Conservation (phyloP, 2,888 invertebrate species). For the Idaea dimidiata region DNA sequence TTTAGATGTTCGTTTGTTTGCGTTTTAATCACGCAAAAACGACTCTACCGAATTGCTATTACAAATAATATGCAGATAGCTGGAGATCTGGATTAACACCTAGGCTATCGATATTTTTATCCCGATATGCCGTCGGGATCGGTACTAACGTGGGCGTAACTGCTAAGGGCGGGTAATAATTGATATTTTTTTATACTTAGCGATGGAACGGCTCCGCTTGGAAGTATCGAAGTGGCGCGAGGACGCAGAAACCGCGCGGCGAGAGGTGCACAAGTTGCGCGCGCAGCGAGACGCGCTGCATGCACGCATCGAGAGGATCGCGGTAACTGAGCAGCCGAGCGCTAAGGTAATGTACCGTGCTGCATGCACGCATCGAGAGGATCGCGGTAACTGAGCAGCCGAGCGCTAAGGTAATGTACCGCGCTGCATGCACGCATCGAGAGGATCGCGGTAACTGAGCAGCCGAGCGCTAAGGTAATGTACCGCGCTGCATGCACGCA, state of each 20-base stretch:
- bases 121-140: too few relatives aligned
- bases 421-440: constrained; percentile 80
- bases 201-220: constrained; percentile 64
- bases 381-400: constrained; percentile 36
- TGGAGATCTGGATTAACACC: too few relatives aligned
- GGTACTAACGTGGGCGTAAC: too few relatives aligned
- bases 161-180: too few relatives aligned
- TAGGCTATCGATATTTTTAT: too few relatives aligned
- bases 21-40: too few relatives aligned
- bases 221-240: constrained; percentile 81
- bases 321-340: constrained; percentile 26
- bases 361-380: constrained; percentile 80
- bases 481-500: constrained; percentile 53
- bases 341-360: constrained; percentile 45
- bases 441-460: constrained; percentile 39
- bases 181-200: constrained; percentile 32
- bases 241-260: constrained; percentile 76
- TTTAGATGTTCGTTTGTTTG: too few relatives aligned
- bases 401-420: constrained; percentile 45
- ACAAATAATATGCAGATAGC: too few relatives aligned
- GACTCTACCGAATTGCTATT: too few relatives aligned
- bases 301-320: constrained; percentile 81
- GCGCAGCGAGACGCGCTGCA: constrained; percentile 83
- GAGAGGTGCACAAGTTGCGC: constrained; percentile 73
- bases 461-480: constrained; percentile 46